Evolutionary conservation across 2,888 invertebrate genomes (phyloP).

Genomic region (Hermaeophaga mercurialis): DNA sequence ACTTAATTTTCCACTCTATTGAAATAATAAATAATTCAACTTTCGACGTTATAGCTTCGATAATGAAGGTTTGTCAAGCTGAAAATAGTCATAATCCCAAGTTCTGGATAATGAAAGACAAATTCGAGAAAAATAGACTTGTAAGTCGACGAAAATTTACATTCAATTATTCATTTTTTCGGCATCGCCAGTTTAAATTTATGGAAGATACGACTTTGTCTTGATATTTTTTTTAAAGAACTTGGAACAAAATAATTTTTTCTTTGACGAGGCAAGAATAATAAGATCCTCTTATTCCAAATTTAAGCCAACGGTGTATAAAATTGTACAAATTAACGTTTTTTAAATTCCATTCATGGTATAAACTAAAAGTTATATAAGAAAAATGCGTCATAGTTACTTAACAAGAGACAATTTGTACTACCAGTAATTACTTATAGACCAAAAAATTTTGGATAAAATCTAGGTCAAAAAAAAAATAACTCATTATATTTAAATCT

Average conservation of each 20-base stretch:
- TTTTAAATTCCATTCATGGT: too few species aligned
- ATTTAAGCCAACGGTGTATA: too few species aligned
- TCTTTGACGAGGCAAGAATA: background rate
- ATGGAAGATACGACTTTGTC: background rate
- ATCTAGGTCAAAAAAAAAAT: too few species aligned
- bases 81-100: background rate
- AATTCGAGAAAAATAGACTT: background rate
- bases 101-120: background rate
- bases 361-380: too few species aligned
- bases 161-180: background rate
- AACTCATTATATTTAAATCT: background rate
- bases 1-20: background rate
- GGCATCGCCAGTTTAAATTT: background rate
- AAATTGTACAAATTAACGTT: too few species aligned
- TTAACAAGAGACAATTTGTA: too few species aligned
- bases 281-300: too few species aligned
- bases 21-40: background rate
- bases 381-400: too few species aligned
- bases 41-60: background rate
- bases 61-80: background rate
- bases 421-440: too few species aligned
- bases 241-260: background rate
- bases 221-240: background rate
- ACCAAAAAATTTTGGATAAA: too few species aligned
- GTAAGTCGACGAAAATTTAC: background rate